Conservation (phyloP, 1,140 invertebrate genomes). For the Drosophila fuyamai region DNA sequence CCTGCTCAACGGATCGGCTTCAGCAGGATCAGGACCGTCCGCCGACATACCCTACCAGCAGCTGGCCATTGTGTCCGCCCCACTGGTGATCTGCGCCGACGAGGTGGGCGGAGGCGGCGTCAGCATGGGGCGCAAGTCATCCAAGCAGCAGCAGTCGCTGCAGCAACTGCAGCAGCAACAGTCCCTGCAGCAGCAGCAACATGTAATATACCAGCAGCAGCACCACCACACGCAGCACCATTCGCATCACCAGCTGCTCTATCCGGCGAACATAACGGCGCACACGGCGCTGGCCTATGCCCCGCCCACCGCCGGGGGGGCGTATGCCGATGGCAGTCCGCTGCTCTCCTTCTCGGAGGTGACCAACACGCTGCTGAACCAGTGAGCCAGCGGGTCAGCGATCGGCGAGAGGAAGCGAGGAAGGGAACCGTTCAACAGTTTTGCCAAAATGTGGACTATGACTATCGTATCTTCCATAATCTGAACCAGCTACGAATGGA, state of each 20-base stretch:
- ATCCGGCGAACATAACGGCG: constrained; percentile 85
- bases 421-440: constrained; percentile 68
- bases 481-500: constrained; percentile 32
- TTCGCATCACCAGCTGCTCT: constrained; percentile 65
- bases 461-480: constrained; percentile 84
- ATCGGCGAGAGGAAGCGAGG: constrained; percentile 1
- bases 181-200: constrained; percentile 54
- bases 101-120: constrained; percentile 35
- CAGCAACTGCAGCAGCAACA: constrained; percentile 67
- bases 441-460: constrained; percentile 84
- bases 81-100: constrained; percentile 63
- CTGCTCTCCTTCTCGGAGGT: constrained; percentile 93
- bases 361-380: constrained; percentile 91
- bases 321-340: constrained; percentile 91
- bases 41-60: constrained; percentile 61
- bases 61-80: constrained; percentile 67
- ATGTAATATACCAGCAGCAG: constrained; percentile 68
- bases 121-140: constrained; percentile 45
- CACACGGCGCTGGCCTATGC: constrained; percentile 84
- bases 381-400: constrained; percentile 80
- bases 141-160: constrained; percentile 49
- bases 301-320: constrained; percentile 66
- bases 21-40: constrained; percentile 5
- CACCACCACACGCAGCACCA: constrained; percentile 85
- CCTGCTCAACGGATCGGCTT: constrained; percentile 48